These are phyloP conservation scores for Thamnophis sirtalis DNA, from an alignment of 2,113 vertebrate species.

Conservation along the genomic window DNA sequence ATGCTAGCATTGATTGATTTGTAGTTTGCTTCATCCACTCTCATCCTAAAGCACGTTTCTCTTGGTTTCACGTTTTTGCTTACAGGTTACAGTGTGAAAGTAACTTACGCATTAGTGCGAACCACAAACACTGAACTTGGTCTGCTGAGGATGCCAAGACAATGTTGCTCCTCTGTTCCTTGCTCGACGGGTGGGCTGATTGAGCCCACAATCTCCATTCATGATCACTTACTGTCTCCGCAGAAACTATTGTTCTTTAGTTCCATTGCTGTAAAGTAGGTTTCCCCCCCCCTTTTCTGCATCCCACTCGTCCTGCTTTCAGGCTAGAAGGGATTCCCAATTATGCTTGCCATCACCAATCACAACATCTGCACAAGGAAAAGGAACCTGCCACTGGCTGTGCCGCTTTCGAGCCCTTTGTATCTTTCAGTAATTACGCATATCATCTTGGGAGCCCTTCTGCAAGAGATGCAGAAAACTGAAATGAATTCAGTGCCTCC, in stretches of 20 bases:
- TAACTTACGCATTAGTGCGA: background rate
- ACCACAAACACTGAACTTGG: background rate
- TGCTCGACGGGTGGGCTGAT: background rate
- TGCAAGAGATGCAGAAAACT: constrained; percentile 24
- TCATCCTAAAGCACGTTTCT: background rate
- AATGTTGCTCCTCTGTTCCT: background rate
- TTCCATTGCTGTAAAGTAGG: background rate
- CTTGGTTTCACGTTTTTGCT: background rate
- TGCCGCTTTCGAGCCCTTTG: background rate
- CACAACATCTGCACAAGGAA: constrained; percentile 30
- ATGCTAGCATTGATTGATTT: background rate
- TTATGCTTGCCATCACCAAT: background rate
- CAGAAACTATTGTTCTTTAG: background rate
- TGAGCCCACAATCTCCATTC: background rate
- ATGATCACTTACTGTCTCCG: background rate
- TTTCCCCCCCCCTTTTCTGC: background rate
- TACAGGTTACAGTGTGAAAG: background rate
- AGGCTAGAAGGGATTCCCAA: background rate
- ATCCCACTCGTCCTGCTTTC: background rate
- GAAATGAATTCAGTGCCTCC: constrained; percentile 30
- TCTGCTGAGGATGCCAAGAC: background rate
- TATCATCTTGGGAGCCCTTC: background rate
- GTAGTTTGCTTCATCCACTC: background rate
- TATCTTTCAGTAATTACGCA: background rate
- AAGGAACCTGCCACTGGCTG: background rate